phyloP scores from a whole-genome alignment of 2,888 invertebrate genomes.

The Scotopteryx bipunctaria region DNA sequence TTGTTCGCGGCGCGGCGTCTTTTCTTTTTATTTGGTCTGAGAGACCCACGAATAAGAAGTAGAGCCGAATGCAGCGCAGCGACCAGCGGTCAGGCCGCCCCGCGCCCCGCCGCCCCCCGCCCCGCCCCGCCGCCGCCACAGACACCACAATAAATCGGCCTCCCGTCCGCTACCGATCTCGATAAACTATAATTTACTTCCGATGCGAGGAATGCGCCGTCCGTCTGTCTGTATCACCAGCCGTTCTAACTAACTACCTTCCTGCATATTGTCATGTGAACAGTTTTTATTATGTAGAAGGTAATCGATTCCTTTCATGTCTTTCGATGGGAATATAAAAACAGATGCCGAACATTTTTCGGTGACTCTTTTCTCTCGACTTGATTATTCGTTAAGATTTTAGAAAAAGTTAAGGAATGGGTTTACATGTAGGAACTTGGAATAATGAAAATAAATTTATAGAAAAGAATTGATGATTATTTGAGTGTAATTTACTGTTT shows the following conservation, averaged over 20 bases:
- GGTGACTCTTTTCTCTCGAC: conserved; percentile 7
- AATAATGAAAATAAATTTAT: too few relatives aligned
- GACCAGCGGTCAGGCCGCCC: too few relatives aligned
- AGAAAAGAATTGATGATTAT: too few relatives aligned
- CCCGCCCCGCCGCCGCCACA: conserved; percentile 36
- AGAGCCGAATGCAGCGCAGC: conserved; percentile 1
- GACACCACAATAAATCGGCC: conserved; percentile 4
- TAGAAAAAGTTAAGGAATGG: conserved; percentile 3
- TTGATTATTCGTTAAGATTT: conserved; percentile 2
- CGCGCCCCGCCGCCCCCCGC: conserved; percentile 45
- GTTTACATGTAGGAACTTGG: neutral
- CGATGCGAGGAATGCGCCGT: conserved; percentile 39
- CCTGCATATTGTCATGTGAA: conserved; percentile 20
- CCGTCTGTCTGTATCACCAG: too few relatives aligned
- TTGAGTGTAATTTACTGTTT: neutral
- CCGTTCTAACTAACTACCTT: too few relatives aligned
- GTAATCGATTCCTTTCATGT: conserved; percentile 28
- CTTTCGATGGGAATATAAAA: conserved; percentile 12
- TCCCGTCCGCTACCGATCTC: conserved; percentile 44
- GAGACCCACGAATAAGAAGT: neutral
- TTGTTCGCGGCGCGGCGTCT: neutral
- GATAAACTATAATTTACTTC: conserved; percentile 73
- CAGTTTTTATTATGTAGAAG: conserved; percentile 30
- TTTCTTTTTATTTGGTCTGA: too few relatives aligned
- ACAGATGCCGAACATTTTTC: conserved; percentile 15